A percentile compares a stretch with the other conserved stretches of the same genome.
These are phyloP conservation scores for Heterochromis multidens DNA, from an alignment of 2,113 vertebrate genomes.

Conservation along the genomic window DNA sequence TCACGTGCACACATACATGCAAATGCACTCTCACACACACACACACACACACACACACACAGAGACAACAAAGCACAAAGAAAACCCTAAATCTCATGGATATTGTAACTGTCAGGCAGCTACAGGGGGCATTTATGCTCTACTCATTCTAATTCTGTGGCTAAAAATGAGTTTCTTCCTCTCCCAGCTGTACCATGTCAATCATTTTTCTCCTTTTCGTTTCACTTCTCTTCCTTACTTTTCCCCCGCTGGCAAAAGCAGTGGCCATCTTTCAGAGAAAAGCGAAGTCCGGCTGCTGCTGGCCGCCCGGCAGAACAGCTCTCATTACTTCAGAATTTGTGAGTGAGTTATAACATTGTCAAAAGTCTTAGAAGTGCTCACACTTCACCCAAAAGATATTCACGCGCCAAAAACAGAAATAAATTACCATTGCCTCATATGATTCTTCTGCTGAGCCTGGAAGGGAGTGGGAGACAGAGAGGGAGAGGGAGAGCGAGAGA, in stretches of 20 bases:
- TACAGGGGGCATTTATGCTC: conserved; percentile 57
- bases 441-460: conserved; percentile 15
- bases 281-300: conserved; percentile 10
- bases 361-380: conserved; percentile 17
- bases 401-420: neutral
- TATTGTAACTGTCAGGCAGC: conserved; percentile 57
- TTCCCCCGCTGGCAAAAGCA: conserved; percentile 4
- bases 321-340: conserved; percentile 30
- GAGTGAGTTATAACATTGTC: conserved; percentile 29
- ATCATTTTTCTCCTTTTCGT: conserved; percentile 30
- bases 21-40: neutral
- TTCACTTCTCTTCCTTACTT: conserved; percentile 11
- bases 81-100: conserved; percentile 54
- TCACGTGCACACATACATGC: conserved; percentile 16
- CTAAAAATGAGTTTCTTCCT: conserved; percentile 58
- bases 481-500: neutral
- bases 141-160: conserved; percentile 55
- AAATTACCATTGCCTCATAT: neutral
- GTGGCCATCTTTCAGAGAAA: conserved; percentile 23
- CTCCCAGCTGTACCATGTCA: conserved; percentile 42
- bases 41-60: neutral
- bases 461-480: conserved; percentile 6
- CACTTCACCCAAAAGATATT: conserved; percentile 4
- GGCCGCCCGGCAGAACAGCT: conserved; percentile 5
- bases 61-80: conserved; percentile 45